A percentile compares a stretch with the other conserved stretches of the same genome.
These are phyloP conservation scores for Panagrolaimus sp. DNA, from an alignment of 1,140 invertebrate genomes.

Conservation along the genomic window DNA sequence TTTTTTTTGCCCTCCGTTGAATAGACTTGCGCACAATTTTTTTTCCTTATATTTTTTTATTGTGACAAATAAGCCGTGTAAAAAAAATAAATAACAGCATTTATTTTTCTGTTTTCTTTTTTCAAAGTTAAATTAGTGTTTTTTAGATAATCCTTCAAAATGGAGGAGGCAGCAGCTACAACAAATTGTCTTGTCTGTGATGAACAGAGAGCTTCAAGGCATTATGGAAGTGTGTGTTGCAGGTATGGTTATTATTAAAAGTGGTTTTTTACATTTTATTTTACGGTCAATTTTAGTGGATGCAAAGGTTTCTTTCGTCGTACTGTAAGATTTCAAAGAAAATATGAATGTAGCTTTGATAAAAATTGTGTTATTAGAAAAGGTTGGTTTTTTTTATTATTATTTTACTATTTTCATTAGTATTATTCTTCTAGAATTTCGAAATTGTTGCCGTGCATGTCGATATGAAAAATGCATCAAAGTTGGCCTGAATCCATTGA, in stretches of 20 bases:
- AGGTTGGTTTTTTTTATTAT: not conserved
- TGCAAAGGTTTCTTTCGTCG: slow-evolving; percentile 18
- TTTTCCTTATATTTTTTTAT: too few species aligned
- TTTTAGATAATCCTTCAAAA: too few species aligned
- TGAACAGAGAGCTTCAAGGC: slow-evolving; percentile 3
- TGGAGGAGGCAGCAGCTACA: not conserved
- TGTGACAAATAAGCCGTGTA: too few species aligned
- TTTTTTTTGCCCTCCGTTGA: too few species aligned
- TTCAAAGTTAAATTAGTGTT: too few species aligned
- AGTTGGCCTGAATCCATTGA: not conserved
- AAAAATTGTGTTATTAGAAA: not conserved
- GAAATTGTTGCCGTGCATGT: slow-evolving; percentile 11
- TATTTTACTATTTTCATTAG: too few species aligned
- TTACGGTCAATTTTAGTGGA: slow-evolving; percentile 13
- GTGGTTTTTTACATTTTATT: not conserved
- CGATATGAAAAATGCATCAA: not conserved
- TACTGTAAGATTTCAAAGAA: not conserved
- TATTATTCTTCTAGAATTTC: not conserved
- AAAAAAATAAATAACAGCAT: too few species aligned
- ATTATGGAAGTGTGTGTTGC: slow-evolving; percentile 20
- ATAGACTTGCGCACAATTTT: too few species aligned
- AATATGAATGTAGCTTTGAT: not conserved
- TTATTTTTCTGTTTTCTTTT: too few species aligned
- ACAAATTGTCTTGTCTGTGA: slow-evolving; percentile 11
- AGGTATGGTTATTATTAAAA: not conserved